A percentile compares a stretch with the other conserved stretches of the same genome.
These are phyloP conservation scores for Palythoa grandiflora DNA, from an alignment of 92 coral and sea anemone genomes.

Conservation along the genomic window DNA sequence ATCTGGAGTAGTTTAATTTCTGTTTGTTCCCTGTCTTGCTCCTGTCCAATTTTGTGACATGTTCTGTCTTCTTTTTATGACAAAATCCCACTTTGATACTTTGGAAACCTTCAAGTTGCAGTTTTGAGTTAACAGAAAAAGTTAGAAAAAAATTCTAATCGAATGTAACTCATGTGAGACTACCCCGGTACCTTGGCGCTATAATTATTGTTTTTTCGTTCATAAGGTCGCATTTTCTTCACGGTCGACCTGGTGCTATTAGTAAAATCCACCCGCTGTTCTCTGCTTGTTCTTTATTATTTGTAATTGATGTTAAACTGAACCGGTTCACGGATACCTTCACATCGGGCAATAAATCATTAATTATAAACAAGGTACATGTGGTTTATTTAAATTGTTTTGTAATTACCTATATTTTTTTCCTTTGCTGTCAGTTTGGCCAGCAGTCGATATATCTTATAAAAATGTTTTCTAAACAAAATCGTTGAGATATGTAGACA, in stretches of 20 bases:
- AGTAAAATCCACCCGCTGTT: constrained; percentile 22
- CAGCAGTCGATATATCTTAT: not conserved
- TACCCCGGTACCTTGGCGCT: too few relatives aligned
- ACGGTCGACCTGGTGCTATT: not conserved
- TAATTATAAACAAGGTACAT: constrained; percentile 19
- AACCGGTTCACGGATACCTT: not conserved
- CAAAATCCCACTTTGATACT: too few relatives aligned
- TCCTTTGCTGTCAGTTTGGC: constrained; percentile 24
- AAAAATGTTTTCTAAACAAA: constrained; percentile 30
- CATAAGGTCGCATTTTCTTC: too few relatives aligned
- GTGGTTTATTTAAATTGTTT: constrained; percentile 38
- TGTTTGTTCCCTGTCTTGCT: too few relatives aligned
- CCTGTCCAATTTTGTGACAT: too few relatives aligned
- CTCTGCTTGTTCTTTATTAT: constrained; percentile 34
- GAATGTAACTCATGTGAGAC: too few relatives aligned
- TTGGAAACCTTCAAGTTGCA: too few relatives aligned
- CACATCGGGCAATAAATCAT: constrained; percentile 12
- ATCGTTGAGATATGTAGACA: constrained; percentile 34
- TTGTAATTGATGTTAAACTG: constrained; percentile 7
- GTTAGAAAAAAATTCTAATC: too few relatives aligned
- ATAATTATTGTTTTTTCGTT: too few relatives aligned
- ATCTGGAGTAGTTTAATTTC: too few relatives aligned
- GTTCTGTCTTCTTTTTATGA: too few relatives aligned
- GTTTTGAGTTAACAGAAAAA: too few relatives aligned
- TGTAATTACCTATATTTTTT: constrained; percentile 28